Conservation (phyloP, 2,797 vertebrate species). For the Gadopsis bispinosus region DNA sequence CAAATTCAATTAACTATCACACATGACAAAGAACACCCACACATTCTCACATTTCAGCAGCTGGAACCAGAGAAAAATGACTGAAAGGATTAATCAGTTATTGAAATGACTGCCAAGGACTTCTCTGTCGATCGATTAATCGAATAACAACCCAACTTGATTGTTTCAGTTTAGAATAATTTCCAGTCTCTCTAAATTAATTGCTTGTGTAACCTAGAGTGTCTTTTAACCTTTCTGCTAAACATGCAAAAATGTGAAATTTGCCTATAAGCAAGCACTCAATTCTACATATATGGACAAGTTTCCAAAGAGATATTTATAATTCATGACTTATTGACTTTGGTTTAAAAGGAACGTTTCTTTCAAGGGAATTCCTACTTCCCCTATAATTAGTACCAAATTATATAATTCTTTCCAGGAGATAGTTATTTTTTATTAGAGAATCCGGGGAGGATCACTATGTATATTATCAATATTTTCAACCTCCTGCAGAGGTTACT, state of each 20-base stretch:
- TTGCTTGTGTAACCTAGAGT: not conserved
- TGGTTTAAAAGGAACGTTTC: not conserved
- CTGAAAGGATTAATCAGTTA: not conserved
- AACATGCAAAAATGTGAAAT: not conserved
- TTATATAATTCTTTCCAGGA: not conserved
- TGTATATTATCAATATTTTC: constrained; percentile 19
- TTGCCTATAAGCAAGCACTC: not conserved
- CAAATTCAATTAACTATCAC: not conserved
- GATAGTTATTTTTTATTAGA: not conserved
- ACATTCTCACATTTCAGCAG: not conserved
- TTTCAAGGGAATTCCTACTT: not conserved
- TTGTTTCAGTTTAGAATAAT: not conserved
- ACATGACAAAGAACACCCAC: not conserved
- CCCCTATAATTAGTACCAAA: not conserved
- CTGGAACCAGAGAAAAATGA: not conserved
- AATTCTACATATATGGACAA: not conserved
- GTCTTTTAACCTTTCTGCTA: not conserved
- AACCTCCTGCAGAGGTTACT: constrained; percentile 50
- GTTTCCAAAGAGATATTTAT: not conserved
- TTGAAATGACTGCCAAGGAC: not conserved
- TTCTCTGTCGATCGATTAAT: not conserved
- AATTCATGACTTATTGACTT: not conserved
- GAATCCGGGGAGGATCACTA: not conserved
- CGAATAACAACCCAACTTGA: not conserved
- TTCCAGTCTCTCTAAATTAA: not conserved